phyloP scores from a whole-genome alignment of 2,888 invertebrate species.

The Spicauda simplicius region DNA sequence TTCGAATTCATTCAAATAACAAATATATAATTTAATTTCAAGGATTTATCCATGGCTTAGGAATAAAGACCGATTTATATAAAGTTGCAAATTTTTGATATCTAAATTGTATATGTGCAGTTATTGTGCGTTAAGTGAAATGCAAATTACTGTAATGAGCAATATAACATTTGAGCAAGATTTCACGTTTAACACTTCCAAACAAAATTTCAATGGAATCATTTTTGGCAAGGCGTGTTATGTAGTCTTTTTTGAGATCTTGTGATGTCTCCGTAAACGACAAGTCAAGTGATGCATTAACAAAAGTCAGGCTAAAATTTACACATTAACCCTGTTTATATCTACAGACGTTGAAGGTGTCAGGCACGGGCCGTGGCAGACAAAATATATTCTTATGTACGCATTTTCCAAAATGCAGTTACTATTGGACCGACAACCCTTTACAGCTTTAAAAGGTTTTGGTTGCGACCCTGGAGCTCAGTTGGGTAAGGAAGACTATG shows the following conservation, averaged over 20 bases:
- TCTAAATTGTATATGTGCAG: background rate
- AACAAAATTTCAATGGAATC: constrained; percentile 38
- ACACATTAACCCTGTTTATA: constrained; percentile 40
- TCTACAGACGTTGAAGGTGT: no score
- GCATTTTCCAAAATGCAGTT: no score
- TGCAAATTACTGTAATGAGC: constrained; percentile 44
- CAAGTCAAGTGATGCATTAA: constrained; percentile 69
- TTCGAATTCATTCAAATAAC: constrained; percentile 3
- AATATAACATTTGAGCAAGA: constrained; percentile 36
- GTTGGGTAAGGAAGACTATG: no score
- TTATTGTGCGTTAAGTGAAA: constrained; percentile 4
- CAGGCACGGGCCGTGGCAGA: no score
- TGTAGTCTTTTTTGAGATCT: constrained; percentile 78
- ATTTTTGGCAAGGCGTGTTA: constrained; percentile 78
- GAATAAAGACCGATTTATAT: background rate
- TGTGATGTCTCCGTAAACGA: constrained; percentile 66
- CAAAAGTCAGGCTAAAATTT: constrained; percentile 42
- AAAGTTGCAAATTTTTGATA: no score
- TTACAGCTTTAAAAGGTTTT: no score
- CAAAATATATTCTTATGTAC: no score
- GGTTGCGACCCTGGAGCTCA: no score
- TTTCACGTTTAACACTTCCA: constrained; percentile 9
- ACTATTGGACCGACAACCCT: no score
- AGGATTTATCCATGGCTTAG: background rate
- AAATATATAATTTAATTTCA: background rate